Conservation (phyloP, 2,797 vertebrate species). For the Pachyuromys duprasi region DNA sequence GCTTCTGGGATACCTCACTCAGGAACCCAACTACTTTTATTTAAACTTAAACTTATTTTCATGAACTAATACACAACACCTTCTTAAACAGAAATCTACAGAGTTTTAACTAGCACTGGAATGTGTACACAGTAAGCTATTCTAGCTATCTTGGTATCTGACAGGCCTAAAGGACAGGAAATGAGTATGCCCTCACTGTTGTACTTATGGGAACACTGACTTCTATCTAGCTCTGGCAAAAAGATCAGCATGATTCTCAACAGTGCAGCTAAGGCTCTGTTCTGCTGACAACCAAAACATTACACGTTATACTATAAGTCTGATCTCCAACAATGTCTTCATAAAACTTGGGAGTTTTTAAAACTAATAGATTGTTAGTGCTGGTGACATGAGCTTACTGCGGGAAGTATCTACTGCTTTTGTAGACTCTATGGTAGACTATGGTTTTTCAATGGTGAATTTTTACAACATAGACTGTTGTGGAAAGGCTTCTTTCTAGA, state of each 20-base stretch:
- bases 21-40: background rate
- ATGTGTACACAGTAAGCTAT: too few species aligned
- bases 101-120: background rate
- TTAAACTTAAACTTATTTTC: background rate
- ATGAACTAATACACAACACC: background rate
- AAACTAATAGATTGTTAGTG: background rate
- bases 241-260: accelerated
- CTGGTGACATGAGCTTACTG: background rate
- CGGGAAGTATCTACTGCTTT: background rate
- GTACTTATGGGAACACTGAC: background rate
- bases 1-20: too few species aligned
- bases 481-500: background rate
- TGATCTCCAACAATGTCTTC: background rate
- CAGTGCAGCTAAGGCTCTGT: accelerated
- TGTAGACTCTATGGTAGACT: background rate
- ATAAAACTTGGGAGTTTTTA: background rate
- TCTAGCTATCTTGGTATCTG: background rate
- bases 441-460: background rate
- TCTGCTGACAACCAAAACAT: background rate
- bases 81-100: background rate
- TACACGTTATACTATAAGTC: accelerated
- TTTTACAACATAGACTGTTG: background rate
- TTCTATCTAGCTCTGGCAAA: background rate
- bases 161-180: too few species aligned
- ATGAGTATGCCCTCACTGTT: too few species aligned